Evolutionary conservation across 37 sponge, comb jelly and placozoan species (phyloP).

Genomic region (Agelas oroides): DNA sequence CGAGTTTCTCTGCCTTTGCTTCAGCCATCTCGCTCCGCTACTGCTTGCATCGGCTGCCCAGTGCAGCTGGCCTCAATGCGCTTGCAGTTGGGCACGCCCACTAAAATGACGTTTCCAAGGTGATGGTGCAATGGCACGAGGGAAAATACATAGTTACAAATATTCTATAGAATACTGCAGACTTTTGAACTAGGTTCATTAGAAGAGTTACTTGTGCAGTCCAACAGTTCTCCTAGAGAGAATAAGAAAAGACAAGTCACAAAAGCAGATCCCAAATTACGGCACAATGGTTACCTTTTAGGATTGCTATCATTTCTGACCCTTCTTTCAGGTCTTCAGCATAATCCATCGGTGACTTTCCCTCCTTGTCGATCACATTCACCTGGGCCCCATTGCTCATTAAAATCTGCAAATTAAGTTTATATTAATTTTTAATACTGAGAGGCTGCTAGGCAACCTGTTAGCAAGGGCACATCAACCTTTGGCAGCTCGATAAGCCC

Average conservation of each 20-base stretch:
- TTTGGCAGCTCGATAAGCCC: background rate
- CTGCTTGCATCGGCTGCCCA: too few species aligned
- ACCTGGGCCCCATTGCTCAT: constrained; percentile 8
- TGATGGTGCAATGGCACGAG: too few species aligned
- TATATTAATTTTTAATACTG: background rate
- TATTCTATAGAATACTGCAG: too few species aligned
- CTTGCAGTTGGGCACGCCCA: too few species aligned
- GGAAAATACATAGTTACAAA: too few species aligned
- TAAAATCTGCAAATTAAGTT: background rate
- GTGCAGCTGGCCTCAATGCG: too few species aligned
- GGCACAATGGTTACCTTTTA: background rate
- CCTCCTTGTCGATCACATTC: constrained; percentile 41
- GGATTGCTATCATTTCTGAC: constrained; percentile 13
- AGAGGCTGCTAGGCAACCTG: too few species aligned
- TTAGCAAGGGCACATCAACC: background rate
- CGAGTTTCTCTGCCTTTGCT: too few species aligned
- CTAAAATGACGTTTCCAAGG: too few species aligned
- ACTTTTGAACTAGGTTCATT: too few species aligned
- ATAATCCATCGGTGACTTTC: constrained; percentile 45
- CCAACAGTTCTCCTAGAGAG: background rate
- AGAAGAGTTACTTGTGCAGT: too few species aligned
- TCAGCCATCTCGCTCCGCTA: too few species aligned
- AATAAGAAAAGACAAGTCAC: background rate
- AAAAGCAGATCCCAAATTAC: background rate
- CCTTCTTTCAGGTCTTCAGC: constrained; percentile 18